Evolutionary conservation across 2,113 vertebrate species (phyloP).

Genomic region (Catharus fuscescens): DNA sequence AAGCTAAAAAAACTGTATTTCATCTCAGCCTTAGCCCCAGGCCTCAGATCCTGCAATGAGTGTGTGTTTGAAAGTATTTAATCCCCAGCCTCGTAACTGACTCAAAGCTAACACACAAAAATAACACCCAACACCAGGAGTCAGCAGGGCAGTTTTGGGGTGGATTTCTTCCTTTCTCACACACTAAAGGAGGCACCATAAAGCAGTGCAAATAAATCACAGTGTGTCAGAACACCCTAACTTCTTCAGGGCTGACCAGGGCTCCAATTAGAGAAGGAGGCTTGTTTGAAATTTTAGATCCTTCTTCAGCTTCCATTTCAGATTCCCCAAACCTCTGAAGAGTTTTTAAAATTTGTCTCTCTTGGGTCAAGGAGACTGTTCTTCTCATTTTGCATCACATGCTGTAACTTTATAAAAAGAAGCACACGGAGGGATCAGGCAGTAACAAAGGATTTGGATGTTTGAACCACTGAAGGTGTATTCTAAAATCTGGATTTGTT

Average conservation of each 20-base stretch:
- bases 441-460: neutral
- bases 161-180: neutral
- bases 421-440: neutral
- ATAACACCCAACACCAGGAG: neutral
- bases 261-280: neutral
- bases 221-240: neutral
- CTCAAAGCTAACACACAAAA: slow-evolving; percentile 27
- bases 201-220: neutral
- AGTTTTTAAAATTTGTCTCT: slow-evolving; percentile 15
- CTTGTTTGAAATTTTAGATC: neutral
- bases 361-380: slow-evolving; percentile 39
- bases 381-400: neutral
- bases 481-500: neutral
- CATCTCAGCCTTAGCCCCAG: slow-evolving; percentile 49
- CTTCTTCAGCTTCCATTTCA: slow-evolving; percentile 7
- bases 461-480: neutral
- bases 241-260: neutral
- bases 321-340: neutral
- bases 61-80: slow-evolving; percentile 23
- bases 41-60: slow-evolving; percentile 34
- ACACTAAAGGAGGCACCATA: neutral
- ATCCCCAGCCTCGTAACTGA: slow-evolving; percentile 26
- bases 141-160: neutral
- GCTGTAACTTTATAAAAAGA: slow-evolving; percentile 14
- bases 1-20: slow-evolving; percentile 48